Evolutionary conservation across 1,140 invertebrate species (phyloP).

Genomic region (Drosophila tropicalis): DNA sequence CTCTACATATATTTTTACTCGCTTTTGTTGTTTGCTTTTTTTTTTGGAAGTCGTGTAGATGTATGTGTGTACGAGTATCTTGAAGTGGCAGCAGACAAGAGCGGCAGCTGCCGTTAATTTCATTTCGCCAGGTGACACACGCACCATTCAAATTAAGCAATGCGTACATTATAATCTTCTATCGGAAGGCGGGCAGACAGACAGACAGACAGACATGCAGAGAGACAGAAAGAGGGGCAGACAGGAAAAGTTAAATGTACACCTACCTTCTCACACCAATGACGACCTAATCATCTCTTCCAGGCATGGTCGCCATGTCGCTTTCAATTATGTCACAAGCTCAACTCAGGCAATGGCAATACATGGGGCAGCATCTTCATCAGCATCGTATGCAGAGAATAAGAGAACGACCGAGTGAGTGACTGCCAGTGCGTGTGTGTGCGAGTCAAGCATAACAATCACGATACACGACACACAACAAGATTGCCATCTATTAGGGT

Average conservation of each 20-base stretch:
- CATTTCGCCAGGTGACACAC: constrained; percentile 57
- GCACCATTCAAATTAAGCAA: constrained; percentile 73
- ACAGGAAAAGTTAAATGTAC: constrained; percentile 54
- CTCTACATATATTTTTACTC: constrained; percentile 55
- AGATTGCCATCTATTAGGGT: constrained; percentile 57
- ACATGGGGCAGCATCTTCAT: constrained; percentile 44
- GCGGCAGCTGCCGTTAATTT: constrained; percentile 68
- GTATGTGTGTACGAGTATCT: constrained; percentile 10
- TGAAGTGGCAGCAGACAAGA: constrained; percentile 6
- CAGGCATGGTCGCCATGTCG: constrained; percentile 58
- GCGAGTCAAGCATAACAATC: constrained; percentile 64
- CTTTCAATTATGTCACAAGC: constrained; percentile 78
- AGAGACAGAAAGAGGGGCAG: constrained; percentile 15
- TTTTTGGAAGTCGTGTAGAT: not conserved
- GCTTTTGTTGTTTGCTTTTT: constrained; percentile 57
- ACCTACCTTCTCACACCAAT: constrained; percentile 5
- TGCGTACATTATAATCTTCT: constrained; percentile 78
- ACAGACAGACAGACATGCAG: constrained; percentile 6
- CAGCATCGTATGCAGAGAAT: not conserved
- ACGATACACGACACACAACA: constrained; percentile 46
- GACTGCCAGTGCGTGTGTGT: constrained; percentile 28
- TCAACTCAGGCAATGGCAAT: constrained; percentile 20
- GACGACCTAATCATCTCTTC: constrained; percentile 21
- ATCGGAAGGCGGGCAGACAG: constrained; percentile 38
- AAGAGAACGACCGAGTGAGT: not conserved